A percentile compares a stretch with the other conserved stretches of the same genome.
phyloP scores from a whole-genome alignment of 2,888 invertebrate species.

The Auanema sp. region DNA sequence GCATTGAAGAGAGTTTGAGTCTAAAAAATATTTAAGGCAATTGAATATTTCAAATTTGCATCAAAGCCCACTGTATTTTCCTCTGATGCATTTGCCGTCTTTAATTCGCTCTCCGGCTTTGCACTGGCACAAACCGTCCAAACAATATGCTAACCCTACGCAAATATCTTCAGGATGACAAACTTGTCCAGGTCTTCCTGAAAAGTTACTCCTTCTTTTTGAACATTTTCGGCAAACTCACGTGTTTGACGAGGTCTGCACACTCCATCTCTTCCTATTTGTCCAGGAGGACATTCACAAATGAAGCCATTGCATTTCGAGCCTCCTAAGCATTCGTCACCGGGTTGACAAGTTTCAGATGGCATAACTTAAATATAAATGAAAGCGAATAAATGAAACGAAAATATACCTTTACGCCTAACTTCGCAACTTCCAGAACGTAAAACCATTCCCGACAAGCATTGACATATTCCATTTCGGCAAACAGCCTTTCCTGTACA shows the following conservation, averaged over 20 bases:
- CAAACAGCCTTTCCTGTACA: slow-evolving; percentile 56
- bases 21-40: not conserved
- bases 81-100: slow-evolving; percentile 5
- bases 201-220: slow-evolving; percentile 1
- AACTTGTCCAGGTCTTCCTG: slow-evolving; percentile 39
- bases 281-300: slow-evolving; percentile 37
- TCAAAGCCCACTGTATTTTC: not conserved
- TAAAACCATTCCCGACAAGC: slow-evolving; percentile 27
- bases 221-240: not conserved
- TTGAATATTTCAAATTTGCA: too few relatives aligned
- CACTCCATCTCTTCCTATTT: slow-evolving; percentile 7
- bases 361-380: slow-evolving; percentile 8
- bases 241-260: slow-evolving; percentile 19
- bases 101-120: slow-evolving; percentile 22
- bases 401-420: slow-evolving; percentile 25
- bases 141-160: slow-evolving; percentile 53
- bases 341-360: slow-evolving; percentile 15
- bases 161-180: slow-evolving; percentile 46
- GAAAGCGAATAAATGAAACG: not conserved
- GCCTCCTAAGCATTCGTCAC: slow-evolving; percentile 35
- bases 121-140: slow-evolving; percentile 55
- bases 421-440: slow-evolving; percentile 23
- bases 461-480: slow-evolving; percentile 43
- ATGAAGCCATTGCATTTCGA: slow-evolving; percentile 33
- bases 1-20: not conserved